A percentile compares a stretch with the other conserved stretches of the same genome.
phyloP scores from a whole-genome alignment of 2,888 invertebrate species.

The Calameuta idolon region DNA sequence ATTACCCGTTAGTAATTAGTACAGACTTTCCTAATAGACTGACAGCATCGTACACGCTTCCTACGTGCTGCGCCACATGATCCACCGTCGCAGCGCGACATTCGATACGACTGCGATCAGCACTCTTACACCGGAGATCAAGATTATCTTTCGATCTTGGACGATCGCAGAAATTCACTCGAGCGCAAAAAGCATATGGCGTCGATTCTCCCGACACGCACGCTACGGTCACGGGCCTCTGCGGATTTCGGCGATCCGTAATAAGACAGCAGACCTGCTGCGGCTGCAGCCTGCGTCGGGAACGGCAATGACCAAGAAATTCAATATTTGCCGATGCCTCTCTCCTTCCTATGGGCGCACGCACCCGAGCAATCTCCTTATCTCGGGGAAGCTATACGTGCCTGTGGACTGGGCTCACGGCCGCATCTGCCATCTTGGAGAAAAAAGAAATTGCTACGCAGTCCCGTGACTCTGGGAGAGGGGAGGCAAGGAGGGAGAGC shows the following conservation, averaged over 20 bases:
- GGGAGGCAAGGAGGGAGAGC: background rate
- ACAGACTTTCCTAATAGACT: background rate
- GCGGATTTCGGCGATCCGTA: background rate
- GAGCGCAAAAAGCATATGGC: background rate
- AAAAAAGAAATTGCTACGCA: conserved; percentile 30
- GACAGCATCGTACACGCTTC: background rate
- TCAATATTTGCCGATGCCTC: conserved; percentile 17
- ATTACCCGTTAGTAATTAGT: background rate
- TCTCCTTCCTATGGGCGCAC: background rate
- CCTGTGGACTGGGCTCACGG: conserved; percentile 24
- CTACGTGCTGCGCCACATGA: background rate
- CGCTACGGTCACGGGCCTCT: background rate
- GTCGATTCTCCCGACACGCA: background rate
- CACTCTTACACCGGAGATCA: background rate
- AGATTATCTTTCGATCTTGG: background rate
- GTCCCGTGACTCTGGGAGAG: background rate
- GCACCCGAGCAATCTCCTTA: conserved; percentile 36
- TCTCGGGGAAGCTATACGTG: conserved; percentile 35
- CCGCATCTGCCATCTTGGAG: conserved; percentile 31
- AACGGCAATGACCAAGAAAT: conserved; percentile 9
- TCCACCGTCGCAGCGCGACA: background rate
- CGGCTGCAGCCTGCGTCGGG: background rate
- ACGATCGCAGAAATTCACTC: background rate
- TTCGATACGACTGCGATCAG: background rate
- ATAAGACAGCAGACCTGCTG: background rate